A percentile compares a stretch with the other conserved stretches of the same genome.
Evolutionary conservation across 2,113 vertebrate genomes (phyloP).

Genomic region (Cinclus mexicanus): DNA sequence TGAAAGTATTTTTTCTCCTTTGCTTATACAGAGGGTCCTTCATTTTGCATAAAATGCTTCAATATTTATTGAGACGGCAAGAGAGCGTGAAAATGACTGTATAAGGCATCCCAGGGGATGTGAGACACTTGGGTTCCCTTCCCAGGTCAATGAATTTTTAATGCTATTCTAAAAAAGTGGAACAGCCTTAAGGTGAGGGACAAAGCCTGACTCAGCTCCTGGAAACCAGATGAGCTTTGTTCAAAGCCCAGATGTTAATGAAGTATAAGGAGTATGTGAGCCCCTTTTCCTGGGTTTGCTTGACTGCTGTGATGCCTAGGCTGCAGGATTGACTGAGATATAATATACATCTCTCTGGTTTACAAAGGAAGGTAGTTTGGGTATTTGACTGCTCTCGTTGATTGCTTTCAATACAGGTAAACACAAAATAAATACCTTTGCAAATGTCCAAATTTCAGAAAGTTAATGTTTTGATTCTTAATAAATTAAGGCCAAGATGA

Average conservation of each 20-base stretch:
- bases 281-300: background rate
- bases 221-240: background rate
- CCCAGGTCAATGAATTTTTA: constrained; percentile 52
- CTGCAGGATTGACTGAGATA: background rate
- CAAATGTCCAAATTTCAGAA: background rate
- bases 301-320: background rate
- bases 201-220: constrained; percentile 6
- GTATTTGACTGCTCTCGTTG: background rate
- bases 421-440: background rate
- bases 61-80: constrained; percentile 29
- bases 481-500: background rate
- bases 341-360: background rate
- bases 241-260: background rate
- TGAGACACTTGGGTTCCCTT: constrained; percentile 34
- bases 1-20: background rate
- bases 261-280: background rate
- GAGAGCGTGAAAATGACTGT: background rate
- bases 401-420: background rate
- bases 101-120: background rate
- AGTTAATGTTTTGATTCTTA: background rate
- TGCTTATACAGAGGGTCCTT: background rate
- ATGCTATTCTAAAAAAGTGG: constrained; percentile 25
- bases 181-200: constrained; percentile 28
- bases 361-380: background rate
- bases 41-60: constrained; percentile 14